A percentile compares a stretch with the other conserved stretches of the same genome.
These are phyloP conservation scores for Perodicticus potto DNA, from an alignment of 2,797 vertebrate genomes.

Conservation along the genomic window DNA sequence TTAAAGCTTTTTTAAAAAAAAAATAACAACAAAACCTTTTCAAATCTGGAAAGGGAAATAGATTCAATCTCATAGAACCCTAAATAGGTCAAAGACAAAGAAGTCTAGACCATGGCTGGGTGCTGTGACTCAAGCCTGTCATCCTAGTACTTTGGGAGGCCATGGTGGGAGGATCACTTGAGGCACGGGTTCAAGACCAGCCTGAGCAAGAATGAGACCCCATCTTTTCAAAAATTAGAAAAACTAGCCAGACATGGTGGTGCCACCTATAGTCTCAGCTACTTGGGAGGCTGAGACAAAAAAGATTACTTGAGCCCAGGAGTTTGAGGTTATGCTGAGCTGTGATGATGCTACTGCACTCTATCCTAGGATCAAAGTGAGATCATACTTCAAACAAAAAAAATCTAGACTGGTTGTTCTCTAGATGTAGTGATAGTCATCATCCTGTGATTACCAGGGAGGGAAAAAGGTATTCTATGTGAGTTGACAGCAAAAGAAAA, in stretches of 20 bases:
- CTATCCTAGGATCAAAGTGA: background rate
- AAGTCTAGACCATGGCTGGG: background rate
- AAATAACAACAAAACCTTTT: background rate
- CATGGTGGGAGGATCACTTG: background rate
- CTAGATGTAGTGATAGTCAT: background rate
- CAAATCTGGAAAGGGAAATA: background rate
- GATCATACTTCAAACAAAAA: background rate
- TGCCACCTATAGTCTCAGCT: background rate
- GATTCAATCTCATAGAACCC: background rate
- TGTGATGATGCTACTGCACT: background rate
- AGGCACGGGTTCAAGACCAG: background rate
- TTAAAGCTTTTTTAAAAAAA: background rate
- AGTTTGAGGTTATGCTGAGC: background rate
- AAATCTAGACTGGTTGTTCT: background rate
- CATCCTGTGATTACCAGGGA: background rate
- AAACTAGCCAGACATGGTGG: background rate
- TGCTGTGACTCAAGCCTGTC: background rate
- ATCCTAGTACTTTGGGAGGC: background rate
- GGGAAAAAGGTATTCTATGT: background rate
- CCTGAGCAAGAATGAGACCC: background rate
- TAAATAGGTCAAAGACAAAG: background rate
- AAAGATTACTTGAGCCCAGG: background rate
- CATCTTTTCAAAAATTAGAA: background rate
- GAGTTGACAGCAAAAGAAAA: background rate
- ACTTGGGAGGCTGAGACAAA: background rate